phyloP scores from a whole-genome alignment of 2,888 invertebrate genomes.

The Maniola hyperantus region DNA sequence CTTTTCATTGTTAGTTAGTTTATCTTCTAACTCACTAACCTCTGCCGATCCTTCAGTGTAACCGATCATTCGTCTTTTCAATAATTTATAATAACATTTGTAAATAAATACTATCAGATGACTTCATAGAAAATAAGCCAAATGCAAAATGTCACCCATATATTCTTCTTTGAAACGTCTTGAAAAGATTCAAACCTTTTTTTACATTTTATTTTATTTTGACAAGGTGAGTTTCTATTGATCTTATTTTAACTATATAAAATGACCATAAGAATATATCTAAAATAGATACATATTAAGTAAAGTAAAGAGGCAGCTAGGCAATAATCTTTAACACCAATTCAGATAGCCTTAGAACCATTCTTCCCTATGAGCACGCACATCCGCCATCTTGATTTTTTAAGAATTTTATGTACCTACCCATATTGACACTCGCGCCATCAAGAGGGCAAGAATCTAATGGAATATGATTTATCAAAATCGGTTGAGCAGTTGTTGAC shows the following conservation, averaged over 20 bases:
- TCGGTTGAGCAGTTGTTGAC: too few relatives aligned
- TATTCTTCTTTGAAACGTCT: not conserved
- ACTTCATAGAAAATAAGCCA: not conserved
- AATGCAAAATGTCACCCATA: slow-evolving; percentile 14
- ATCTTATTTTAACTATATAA: not conserved
- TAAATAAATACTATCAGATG: not conserved
- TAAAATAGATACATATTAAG: slow-evolving; percentile 10
- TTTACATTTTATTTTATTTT: too few relatives aligned
- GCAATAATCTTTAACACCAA: slow-evolving; percentile 1
- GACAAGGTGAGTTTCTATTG: too few relatives aligned
- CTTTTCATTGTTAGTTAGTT: slow-evolving; percentile 26
- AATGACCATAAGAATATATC: slow-evolving; percentile 14
- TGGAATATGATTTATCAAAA: too few relatives aligned
- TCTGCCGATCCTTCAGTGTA: not conserved
- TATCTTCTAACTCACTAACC: not conserved
- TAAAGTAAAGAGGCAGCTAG: slow-evolving; percentile 16
- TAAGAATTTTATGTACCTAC: too few relatives aligned
- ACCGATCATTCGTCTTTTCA: slow-evolving; percentile 20
- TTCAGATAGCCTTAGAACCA: not conserved
- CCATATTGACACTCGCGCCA: too few relatives aligned
- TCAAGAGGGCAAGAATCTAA: too few relatives aligned
- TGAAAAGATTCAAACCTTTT: not conserved
- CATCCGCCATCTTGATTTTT: too few relatives aligned
- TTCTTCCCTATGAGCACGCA: slow-evolving; percentile 8
- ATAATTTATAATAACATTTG: not conserved